A percentile compares a stretch with the other conserved stretches of the same genome.
Evolutionary conservation across 2,113 vertebrate genomes (phyloP).

Genomic region (Tupaia chinensis): DNA sequence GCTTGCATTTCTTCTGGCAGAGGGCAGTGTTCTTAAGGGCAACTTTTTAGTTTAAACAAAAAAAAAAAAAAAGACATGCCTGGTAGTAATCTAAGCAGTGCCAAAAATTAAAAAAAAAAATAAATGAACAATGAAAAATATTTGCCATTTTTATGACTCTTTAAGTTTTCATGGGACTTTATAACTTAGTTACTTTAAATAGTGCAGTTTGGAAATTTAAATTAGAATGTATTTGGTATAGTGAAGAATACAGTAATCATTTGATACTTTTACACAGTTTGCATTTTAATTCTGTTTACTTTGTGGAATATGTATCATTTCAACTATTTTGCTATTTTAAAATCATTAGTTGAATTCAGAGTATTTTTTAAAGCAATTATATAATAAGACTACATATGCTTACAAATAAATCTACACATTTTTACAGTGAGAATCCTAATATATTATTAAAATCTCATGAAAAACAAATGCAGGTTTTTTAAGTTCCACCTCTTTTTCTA

Average conservation of each 20-base stretch:
- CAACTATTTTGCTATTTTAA: background rate
- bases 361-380: background rate
- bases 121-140: background rate
- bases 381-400: background rate
- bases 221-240: background rate
- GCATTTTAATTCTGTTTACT: conserved; percentile 29
- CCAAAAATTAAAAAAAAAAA: background rate
- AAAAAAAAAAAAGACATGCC: background rate
- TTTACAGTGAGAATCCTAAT: background rate
- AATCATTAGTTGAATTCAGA: conserved; percentile 38
- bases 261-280: background rate
- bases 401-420: background rate
- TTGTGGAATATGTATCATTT: background rate
- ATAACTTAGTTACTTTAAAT: background rate
- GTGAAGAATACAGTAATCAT: background rate
- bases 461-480: background rate
- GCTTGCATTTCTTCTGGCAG: background rate
- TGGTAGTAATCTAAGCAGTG: background rate
- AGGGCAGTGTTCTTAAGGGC: background rate
- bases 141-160: background rate
- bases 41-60: background rate
- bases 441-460: conserved; percentile 28
- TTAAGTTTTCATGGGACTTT: background rate
- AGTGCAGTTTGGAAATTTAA: conserved; percentile 10
- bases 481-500: background rate